These are phyloP conservation scores for Fregetta grallaria DNA, from an alignment of 2,113 vertebrate genomes.

Conservation along the genomic window DNA sequence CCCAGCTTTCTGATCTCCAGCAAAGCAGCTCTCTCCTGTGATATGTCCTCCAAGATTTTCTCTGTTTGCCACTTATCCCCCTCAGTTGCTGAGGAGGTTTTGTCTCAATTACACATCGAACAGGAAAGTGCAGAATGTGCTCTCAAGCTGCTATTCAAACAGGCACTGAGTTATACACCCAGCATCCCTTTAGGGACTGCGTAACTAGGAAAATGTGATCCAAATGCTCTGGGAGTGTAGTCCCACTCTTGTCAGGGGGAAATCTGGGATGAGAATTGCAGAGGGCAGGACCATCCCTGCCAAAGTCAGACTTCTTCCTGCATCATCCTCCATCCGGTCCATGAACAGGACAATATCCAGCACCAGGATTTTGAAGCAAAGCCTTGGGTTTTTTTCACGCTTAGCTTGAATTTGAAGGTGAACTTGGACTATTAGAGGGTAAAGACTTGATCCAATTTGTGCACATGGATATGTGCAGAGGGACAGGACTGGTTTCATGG, in stretches of 20 bases:
- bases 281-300: background rate
- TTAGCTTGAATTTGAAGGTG: background rate
- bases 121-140: background rate
- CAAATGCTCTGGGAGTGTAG: background rate
- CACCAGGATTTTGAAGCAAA: background rate
- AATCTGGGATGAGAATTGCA: background rate
- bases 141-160: background rate
- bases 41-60: background rate
- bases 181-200: background rate
- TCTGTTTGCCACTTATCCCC: background rate
- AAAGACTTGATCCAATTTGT: conserved; percentile 4
- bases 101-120: background rate
- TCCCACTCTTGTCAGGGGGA: background rate
- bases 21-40: background rate
- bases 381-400: background rate
- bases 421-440: background rate
- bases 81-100: background rate
- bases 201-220: background rate
- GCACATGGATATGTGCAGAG: background rate
- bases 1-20: background rate
- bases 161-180: background rate
- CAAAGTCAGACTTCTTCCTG: background rate
- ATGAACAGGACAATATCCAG: background rate
- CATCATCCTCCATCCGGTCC: background rate
- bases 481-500: background rate